Evolutionary conservation across 2,113 vertebrate species (phyloP).

Genomic region (Datnioides undecimradiatus): DNA sequence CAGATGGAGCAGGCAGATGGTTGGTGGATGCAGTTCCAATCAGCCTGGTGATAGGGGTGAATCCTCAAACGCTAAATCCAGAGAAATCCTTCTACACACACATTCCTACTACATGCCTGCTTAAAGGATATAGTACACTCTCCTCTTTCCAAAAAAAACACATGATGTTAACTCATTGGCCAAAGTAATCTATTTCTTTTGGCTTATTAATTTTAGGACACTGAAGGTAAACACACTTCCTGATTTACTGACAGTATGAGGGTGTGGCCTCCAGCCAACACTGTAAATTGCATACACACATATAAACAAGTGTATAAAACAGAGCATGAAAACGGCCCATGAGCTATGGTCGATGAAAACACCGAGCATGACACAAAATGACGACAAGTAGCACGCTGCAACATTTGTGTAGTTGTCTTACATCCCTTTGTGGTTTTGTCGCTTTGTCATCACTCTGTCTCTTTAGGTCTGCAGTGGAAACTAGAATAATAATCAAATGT

Average conservation of each 20-base stretch:
- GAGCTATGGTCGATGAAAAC: too few species aligned
- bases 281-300: too few species aligned
- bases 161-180: slow-evolving; percentile 1
- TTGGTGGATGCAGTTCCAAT: slow-evolving; percentile 65
- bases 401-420: too few species aligned
- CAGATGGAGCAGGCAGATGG: slow-evolving; percentile 79
- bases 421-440: too few species aligned
- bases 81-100: slow-evolving; percentile 56
- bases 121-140: slow-evolving; percentile 19
- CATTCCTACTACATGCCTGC: slow-evolving; percentile 4
- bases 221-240: background rate
- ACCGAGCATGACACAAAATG: too few species aligned
- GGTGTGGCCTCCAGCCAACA: too few species aligned
- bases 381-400: too few species aligned
- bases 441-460: too few species aligned
- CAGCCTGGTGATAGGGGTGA: slow-evolving; percentile 57
- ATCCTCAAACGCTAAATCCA: slow-evolving; percentile 66
- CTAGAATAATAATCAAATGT: too few species aligned
- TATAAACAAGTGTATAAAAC: too few species aligned
- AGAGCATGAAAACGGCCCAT: too few species aligned
- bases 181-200: background rate
- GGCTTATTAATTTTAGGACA: background rate
- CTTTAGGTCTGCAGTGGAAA: background rate
- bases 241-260: background rate
- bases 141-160: background rate